A percentile compares a stretch with the other conserved stretches of the same genome.
Conservation (phyloP, 2,888 invertebrate genomes). For the Cheilosia variabilis region DNA sequence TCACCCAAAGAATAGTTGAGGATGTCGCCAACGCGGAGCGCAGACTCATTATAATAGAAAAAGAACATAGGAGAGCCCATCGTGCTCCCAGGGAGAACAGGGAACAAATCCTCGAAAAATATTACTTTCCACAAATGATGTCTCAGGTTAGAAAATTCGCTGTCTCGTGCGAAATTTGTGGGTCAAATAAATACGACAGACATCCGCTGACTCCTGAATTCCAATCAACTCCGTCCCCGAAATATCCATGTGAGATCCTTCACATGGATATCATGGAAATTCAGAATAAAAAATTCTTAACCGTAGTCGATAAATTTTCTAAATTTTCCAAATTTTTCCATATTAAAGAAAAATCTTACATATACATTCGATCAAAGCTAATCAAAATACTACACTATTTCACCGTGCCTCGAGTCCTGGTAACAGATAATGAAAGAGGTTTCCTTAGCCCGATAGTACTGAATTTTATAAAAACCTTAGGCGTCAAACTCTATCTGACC, state of each 20-base stretch:
- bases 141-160: conserved; percentile 24
- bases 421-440: too few relatives aligned
- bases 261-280: too few relatives aligned
- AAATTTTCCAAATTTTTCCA: too few relatives aligned
- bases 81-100: conserved; percentile 21
- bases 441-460: too few relatives aligned
- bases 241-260: conserved; percentile 9
- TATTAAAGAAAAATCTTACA: too few relatives aligned
- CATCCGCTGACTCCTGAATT: conserved; percentile 32
- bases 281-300: too few relatives aligned
- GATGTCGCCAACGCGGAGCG: conserved; percentile 2
- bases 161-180: conserved; percentile 33
- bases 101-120: conserved; percentile 32
- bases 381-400: too few relatives aligned
- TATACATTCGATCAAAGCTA: too few relatives aligned
- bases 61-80: conserved; percentile 45
- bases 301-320: too few relatives aligned
- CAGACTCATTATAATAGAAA: conserved; percentile 30
- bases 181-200: conserved; percentile 39
- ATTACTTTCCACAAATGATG: conserved; percentile 42
- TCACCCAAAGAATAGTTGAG: conserved; percentile 20
- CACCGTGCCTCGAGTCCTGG: too few relatives aligned
- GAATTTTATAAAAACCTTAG: too few relatives aligned
- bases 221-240: conserved; percentile 30
- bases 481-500: too few relatives aligned